phyloP scores from a whole-genome alignment of 2,888 invertebrate genomes.

The Diabrotica balteata region DNA sequence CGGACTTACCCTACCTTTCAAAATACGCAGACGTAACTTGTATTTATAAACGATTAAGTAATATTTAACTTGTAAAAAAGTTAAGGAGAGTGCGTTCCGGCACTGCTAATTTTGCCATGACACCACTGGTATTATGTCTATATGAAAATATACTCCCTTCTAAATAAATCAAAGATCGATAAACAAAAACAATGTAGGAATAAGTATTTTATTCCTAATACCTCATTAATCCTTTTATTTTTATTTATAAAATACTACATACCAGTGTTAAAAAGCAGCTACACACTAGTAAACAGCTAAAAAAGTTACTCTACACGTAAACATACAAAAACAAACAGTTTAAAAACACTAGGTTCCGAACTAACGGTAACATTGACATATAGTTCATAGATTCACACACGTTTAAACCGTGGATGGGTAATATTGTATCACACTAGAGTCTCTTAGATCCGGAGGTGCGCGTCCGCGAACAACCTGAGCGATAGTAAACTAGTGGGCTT shows the following conservation, averaged over 20 bases:
- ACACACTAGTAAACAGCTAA: neutral
- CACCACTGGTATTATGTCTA: too few relatives aligned
- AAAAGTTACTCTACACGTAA: neutral
- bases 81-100: too few relatives aligned
- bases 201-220: too few relatives aligned
- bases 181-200: too few relatives aligned
- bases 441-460: conserved; percentile 34
- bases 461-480: conserved; percentile 39
- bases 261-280: neutral
- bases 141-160: too few relatives aligned
- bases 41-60: too few relatives aligned
- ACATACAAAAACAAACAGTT: neutral
- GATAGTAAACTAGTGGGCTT: conserved; percentile 41
- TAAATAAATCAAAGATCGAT: too few relatives aligned
- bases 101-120: too few relatives aligned
- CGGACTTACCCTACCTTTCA: too few relatives aligned
- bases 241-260: neutral
- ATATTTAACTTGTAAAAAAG: too few relatives aligned
- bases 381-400: neutral
- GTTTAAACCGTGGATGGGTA: neutral
- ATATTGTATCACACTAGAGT: neutral
- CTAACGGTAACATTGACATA: neutral
- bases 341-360: neutral
- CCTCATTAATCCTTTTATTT: too few relatives aligned
- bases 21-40: too few relatives aligned